Base-by-base conservation (phyloP, 2,797 vertebrate species). In the Hemibagrus guttatus region DNA sequence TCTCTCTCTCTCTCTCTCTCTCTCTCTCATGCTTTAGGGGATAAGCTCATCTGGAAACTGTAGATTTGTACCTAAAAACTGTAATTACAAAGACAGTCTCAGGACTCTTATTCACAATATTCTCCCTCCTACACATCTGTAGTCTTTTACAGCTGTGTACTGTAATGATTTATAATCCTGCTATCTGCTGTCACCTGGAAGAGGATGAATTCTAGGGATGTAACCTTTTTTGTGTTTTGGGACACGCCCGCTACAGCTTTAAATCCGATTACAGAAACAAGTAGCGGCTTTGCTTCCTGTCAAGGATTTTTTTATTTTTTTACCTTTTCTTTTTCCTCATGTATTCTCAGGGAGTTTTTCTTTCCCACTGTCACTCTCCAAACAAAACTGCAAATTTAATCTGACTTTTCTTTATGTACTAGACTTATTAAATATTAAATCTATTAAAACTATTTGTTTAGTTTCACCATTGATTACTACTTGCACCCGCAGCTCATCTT, bases 351-450 rank as follows among this genome's bases (percentile, higher is more conserved):
- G 28, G 19, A 23, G 17, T 59, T 79, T 23, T 39, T 39, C 54
- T 58, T 79, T 35, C 19, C 31, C 31, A 26, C 31, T 26, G 35
- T 59, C 6, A 0, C 23, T 49, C 28, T 42, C 76, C 52, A 49
- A 78, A 31, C 19, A 56, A 56, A 78, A 26, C 21, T n/a, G 52
- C 31, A 80, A 59, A 19, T 42, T 61, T 64, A 46, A 46, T n/a
- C n/a, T 81, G 26, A 66, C 16, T 49, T 19, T 23, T 61, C 23
- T 59, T 35, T 58, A 28, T n/a, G 14, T 5, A 64, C 63, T n/a
- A n/a, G 14, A 46, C 59, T 56, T 56, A 80, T 81, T 63, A 64
- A 61, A 81, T 42, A 81, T 61, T 61, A 42, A 46, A 28, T 52
- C 17, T 49, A 66, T 6, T 49, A 39, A 39, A 39, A 19, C 7